Base-by-base conservation (phyloP, 2,113 vertebrate genomes). In the Sapajus apella region DNA sequence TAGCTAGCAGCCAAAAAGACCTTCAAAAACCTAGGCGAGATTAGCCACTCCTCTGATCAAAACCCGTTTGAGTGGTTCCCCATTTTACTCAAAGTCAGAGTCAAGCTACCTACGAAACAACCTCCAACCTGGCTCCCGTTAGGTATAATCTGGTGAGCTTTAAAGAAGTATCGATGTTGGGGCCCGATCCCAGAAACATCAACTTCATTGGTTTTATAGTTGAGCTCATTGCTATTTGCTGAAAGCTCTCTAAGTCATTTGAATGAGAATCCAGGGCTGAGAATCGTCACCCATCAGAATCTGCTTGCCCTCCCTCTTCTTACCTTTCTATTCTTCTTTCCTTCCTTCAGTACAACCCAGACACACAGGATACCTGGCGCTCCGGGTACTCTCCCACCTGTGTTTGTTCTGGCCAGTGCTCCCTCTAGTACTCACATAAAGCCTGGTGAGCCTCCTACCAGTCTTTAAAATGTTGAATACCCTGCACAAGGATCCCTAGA, bases 381-480 rank as follows among this genome's bases (percentile, higher is more conserved):
- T 70, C 4, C 43, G 86, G 45, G 21, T 17, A 13, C 6, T 17
- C 35, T 55, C 17, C 20, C 23, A 43, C 6, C 47, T 80, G 43
- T 61, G 35, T 90, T 75, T 95, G 47, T 56, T 30, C 23, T 84
- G 25, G 35, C 16, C 12, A 17, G 32, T 76, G 35, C 13, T 82
- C 13, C 37, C 25, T 83, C 66, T 55, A 50, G 17, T 37, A 10
- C 43, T 76, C 68, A 68, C 7, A 76, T 30, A 27, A 8, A 68
- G 30, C 55, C 35, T 25, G 35, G 3, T 47, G 58, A 93, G 17
- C 17, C 43, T 91, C 66, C 13, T 80, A 52, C 16, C 64, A 61
- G 30, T 80, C 40, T 87, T 92, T 80, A 90, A 95, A 91, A 76
- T 83, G 45, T 87, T 14, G 50, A 95, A 17, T n/a, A 85, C 16